A percentile compares a stretch with the other conserved stretches of the same genome.
Evolutionary conservation across 2,797 vertebrate genomes (phyloP).

Genomic region (Lutjanus campechanus): DNA sequence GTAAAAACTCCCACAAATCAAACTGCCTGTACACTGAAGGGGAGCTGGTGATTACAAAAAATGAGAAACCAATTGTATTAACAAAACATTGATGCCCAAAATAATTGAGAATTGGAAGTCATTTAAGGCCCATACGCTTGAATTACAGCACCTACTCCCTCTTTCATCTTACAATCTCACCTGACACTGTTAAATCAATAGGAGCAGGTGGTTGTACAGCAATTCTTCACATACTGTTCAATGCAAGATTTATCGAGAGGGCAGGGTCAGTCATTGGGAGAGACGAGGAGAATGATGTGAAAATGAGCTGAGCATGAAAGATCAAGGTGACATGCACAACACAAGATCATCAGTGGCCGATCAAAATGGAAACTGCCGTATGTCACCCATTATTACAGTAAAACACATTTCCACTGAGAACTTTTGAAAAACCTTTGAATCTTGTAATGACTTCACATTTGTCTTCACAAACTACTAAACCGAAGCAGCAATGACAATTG

Average conservation of each 20-base stretch:
- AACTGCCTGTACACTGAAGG: neutral
- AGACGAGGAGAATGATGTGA: conserved; percentile 20
- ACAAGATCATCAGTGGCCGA: neutral
- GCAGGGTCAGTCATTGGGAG: conserved; percentile 17
- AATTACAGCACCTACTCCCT: conserved; percentile 63
- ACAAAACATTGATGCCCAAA: conserved; percentile 57
- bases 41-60: conserved; percentile 30
- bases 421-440: neutral
- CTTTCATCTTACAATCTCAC: conserved; percentile 55
- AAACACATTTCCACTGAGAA: neutral
- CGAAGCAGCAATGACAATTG: too few species aligned
- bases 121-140: conserved; percentile 63
- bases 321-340: conserved; percentile 23
- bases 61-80: conserved; percentile 59
- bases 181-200: conserved; percentile 63
- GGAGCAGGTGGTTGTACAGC: conserved; percentile 37
- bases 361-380: neutral
- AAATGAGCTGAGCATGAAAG: neutral
- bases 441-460: neutral
- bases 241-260: conserved; percentile 41
- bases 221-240: conserved; percentile 54
- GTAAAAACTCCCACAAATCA: conserved; percentile 18
- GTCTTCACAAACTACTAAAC: neutral
- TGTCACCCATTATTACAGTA: neutral
- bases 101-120: conserved; percentile 60